Conservation (phyloP, 1,140 invertebrate species). For the Lordiphosa stackelbergi region DNA sequence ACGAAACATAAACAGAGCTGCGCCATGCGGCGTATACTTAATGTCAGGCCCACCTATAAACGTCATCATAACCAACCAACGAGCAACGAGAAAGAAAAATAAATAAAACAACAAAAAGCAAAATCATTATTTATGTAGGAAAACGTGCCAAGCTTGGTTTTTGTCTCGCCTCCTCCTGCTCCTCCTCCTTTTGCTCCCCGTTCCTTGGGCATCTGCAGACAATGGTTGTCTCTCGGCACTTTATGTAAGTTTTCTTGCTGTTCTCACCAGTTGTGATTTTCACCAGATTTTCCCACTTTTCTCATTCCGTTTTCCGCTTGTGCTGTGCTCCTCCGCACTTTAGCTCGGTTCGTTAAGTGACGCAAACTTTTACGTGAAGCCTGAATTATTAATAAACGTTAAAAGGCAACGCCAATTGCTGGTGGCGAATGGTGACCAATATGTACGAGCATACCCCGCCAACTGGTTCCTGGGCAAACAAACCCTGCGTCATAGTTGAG, state of each 20-base stretch:
- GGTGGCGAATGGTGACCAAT: conserved; percentile 5
- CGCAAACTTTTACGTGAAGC: conserved; percentile 51
- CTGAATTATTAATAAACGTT: conserved; percentile 59
- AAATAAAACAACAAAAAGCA: conserved; percentile 23
- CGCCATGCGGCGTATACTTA: conserved; percentile 53
- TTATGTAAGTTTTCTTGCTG: conserved; percentile 17
- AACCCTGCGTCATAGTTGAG: conserved; percentile 29
- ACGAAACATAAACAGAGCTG: conserved; percentile 45
- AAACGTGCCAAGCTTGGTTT: conserved; percentile 37
- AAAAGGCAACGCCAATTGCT: conserved; percentile 46
- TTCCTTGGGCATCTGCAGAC: conserved; percentile 40
- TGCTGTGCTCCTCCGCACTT: conserved; percentile 22
- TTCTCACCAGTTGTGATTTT: conserved; percentile 33
- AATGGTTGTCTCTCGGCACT: conserved; percentile 21
- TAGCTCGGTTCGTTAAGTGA: conserved; percentile 36
- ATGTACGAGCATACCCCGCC: no score
- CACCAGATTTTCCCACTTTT: conserved; percentile 32
- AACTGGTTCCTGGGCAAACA: no score
- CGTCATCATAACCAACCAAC: conserved; percentile 52
- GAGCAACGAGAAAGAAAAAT: conserved; percentile 17
- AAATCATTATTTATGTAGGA: conserved; percentile 59
- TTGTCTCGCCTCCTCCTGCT: neutral
- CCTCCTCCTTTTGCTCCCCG: no score
- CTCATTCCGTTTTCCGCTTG: neutral
- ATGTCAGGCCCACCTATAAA: conserved; percentile 54